Evolutionary conservation across 2,888 invertebrate species (phyloP).

Genomic region (Drosophila macrospina): DNA sequence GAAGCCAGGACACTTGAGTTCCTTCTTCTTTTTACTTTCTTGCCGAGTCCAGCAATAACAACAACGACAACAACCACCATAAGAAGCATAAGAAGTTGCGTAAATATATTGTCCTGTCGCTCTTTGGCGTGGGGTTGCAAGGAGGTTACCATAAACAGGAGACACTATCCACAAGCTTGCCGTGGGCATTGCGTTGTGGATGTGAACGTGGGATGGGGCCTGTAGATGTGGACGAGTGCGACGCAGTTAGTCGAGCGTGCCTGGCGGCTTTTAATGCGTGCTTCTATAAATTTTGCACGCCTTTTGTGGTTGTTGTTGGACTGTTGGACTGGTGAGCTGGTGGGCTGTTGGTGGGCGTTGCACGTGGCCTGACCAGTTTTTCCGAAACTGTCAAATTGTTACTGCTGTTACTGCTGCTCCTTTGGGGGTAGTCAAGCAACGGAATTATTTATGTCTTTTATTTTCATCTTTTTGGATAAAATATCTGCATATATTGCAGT

Average conservation of each 20-base stretch:
- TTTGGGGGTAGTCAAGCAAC: constrained; percentile 48
- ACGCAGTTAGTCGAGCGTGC: constrained; percentile 80
- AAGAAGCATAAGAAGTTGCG: constrained; percentile 77
- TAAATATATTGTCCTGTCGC: constrained; percentile 80
- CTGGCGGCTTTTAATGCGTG: constrained; percentile 76
- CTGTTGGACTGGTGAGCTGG: constrained; percentile 15
- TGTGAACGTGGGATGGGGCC: not conserved
- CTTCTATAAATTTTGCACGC: constrained; percentile 80
- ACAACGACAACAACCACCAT: constrained; percentile 53
- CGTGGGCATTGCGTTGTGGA: constrained; percentile 27
- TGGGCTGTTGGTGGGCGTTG: constrained; percentile 40
- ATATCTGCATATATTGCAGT: constrained; percentile 23
- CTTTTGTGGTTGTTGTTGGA: constrained; percentile 71
- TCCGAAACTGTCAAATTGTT: constrained; percentile 73
- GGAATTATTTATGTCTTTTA: constrained; percentile 50
- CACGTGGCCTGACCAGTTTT: constrained; percentile 71
- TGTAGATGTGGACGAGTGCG: constrained; percentile 31
- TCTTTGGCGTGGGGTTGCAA: constrained; percentile 30
- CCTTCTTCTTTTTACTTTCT: constrained; percentile 27
- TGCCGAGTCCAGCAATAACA: constrained; percentile 41
- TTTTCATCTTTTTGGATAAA: constrained; percentile 16
- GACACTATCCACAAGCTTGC: constrained; percentile 39
- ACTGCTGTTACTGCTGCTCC: constrained; percentile 50
- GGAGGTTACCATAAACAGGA: constrained; percentile 37
- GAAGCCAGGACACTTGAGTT: constrained; percentile 68